Percentiles rank a stretch among this genome's conserved stretches.
Conservation (phyloP, 1,140 invertebrate species). For the Palaemon carinicauda region DNA sequence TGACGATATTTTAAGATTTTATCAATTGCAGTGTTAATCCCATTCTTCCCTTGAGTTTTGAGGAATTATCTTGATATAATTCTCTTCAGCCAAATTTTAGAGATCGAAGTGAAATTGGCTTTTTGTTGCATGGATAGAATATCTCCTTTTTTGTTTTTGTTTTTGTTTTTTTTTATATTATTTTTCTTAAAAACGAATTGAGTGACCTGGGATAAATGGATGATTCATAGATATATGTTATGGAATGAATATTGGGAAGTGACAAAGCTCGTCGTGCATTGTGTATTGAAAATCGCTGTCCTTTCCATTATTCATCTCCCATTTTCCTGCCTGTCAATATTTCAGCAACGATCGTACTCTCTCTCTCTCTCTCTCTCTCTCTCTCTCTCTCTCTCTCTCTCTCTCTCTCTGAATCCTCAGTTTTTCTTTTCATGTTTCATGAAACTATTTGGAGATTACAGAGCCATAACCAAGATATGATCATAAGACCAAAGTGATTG, state of each 20-base stretch:
- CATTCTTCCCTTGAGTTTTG: no score
- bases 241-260: slow-evolving; percentile 5
- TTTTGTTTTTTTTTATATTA: no score
- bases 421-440: no score
- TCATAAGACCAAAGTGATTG: no score
- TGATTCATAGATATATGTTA: slow-evolving; percentile 5
- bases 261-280: slow-evolving; percentile 22
- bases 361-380: not conserved
- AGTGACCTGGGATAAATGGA: not conserved
- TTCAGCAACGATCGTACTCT: slow-evolving; percentile 11
- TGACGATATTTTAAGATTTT: no score
- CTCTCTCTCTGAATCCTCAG: not conserved
- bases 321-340: slow-evolving; percentile 20
- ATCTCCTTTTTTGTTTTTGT: not conserved
- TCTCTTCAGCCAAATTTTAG: no score
- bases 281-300: slow-evolving; percentile 43
- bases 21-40: no score
- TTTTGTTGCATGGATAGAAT: no score
- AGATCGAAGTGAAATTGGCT: no score
- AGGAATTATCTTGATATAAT: no score
- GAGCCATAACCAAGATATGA: no score
- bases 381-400: not conserved
- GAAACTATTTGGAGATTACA: no score
- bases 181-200: not conserved
- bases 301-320: slow-evolving; percentile 34